Base-by-base conservation (phyloP, 2,888 invertebrate species). In the Hirtodrosophila histrioides region DNA sequence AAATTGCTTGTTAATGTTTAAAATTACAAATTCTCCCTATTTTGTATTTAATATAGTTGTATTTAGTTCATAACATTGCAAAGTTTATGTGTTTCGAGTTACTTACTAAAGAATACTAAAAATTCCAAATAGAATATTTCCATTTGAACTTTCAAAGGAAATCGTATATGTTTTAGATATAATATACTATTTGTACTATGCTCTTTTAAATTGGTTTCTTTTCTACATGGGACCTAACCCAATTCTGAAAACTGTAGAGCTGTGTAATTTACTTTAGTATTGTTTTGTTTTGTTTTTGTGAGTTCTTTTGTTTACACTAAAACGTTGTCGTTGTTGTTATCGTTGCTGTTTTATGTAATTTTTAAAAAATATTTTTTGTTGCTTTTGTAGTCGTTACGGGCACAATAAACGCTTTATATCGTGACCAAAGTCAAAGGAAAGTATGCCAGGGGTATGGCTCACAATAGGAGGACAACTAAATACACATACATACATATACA, bases 341-440 rank as follows among this genome's bases (percentile, higher is more conserved):
- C 57, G 46, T 66, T 73, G 68, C 57, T 56, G 61, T 68, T 73
- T 76, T 85, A 68, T 82, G 58, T 70, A 73, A 79, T 78, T 86
- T 69, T 64, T 65, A 27, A 27, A 27, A 27, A 5, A 43, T 37
- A 23, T 57, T 53, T 39, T 63, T 61, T 76, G 68, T 70, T 79
- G 69, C 75, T 87, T 69, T 50, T 71, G 71, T 62, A 69, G 72
- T 67, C 71, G 68, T 72, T 75, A 67, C 81, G 76, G 66, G 75
- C 76, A 86, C 78, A 78, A 86, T 80, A 86, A 88, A 82, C 86
- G 86, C 73, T 88, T 86, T 86, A 70, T 81, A 77, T 88, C 88
- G 88, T 85, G 85, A 88, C 85, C 85, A 88, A 85, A 85, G 85
- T 88, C 85, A 85, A 86, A 85, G 70, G 85, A 88, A 86, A 87